phyloP scores from a whole-genome alignment of 2,888 invertebrate genomes.

The Danaus chrysippus region DNA sequence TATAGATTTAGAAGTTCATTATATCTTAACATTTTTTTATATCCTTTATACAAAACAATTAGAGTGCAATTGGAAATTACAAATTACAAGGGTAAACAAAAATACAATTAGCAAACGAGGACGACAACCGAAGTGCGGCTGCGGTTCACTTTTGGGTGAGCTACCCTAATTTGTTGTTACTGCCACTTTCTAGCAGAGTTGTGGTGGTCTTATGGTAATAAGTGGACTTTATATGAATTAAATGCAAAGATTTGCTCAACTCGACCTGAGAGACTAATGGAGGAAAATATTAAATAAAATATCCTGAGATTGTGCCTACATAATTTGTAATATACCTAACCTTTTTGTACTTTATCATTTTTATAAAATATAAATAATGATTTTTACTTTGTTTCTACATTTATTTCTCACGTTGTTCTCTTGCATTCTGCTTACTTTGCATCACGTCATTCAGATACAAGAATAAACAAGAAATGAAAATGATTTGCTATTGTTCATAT shows the following conservation, averaged over 20 bases:
- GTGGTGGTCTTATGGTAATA: constrained; percentile 65
- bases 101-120: constrained; percentile 64
- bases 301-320: no score
- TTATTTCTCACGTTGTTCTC: constrained; percentile 7
- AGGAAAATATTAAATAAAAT: no score
- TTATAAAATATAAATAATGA: no score
- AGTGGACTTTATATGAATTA: constrained; percentile 36
- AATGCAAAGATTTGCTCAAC: constrained; percentile 12
- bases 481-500: constrained; percentile 38
- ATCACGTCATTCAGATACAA: constrained; percentile 17
- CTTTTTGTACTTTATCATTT: no score
- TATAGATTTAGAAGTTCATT: no score
- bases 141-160: constrained; percentile 49
- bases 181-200: constrained; percentile 55
- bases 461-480: constrained; percentile 24
- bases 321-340: no score
- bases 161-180: constrained; percentile 73
- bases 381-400: no score
- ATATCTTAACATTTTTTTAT: neutral
- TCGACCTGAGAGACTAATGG: no score
- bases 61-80: constrained; percentile 17
- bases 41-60: neutral
- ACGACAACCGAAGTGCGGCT: constrained; percentile 53
- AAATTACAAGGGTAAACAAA: constrained; percentile 67
- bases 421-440: neutral